phyloP scores from a whole-genome alignment of 2,888 invertebrate species.

The Scaptomyza flava region DNA sequence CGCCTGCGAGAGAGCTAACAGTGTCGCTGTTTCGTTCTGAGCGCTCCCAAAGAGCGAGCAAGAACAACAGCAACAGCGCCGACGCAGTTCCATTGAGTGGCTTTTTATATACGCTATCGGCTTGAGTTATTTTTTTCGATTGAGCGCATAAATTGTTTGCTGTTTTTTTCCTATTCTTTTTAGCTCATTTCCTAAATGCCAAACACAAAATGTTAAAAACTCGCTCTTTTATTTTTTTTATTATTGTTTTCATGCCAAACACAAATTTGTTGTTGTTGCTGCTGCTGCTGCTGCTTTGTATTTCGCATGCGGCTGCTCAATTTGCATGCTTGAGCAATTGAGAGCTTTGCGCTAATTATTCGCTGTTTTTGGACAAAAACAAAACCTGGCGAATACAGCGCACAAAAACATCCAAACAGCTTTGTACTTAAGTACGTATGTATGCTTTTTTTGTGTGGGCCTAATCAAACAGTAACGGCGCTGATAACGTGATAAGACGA shows the following conservation, averaged over 20 bases:
- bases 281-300: slow-evolving; percentile 15
- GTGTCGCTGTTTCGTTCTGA: slow-evolving; percentile 34
- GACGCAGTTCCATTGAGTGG: slow-evolving; percentile 62
- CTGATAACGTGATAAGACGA: slow-evolving; percentile 62
- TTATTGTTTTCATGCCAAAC: slow-evolving; percentile 75
- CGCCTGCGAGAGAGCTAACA: slow-evolving; percentile 12
- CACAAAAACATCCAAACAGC: slow-evolving; percentile 1
- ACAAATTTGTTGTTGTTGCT: slow-evolving; percentile 53
- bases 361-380: slow-evolving; percentile 43
- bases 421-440: slow-evolving; percentile 3
- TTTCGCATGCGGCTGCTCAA: slow-evolving; percentile 43
- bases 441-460: neutral
- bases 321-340: slow-evolving; percentile 62
- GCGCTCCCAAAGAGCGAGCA: slow-evolving; percentile 30
- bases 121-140: slow-evolving; percentile 28
- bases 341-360: slow-evolving; percentile 61
- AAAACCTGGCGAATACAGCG: slow-evolving; percentile 28
- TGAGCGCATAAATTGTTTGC: slow-evolving; percentile 39
- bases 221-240: slow-evolving; percentile 40
- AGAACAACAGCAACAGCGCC: slow-evolving; percentile 39
- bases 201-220: slow-evolving; percentile 34
- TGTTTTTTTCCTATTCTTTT: slow-evolving; percentile 2
- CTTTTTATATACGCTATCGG: slow-evolving; percentile 13
- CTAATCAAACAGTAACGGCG: slow-evolving; percentile 57
- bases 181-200: slow-evolving; percentile 11